A percentile compares a stretch with the other conserved stretches of the same genome.
These are phyloP conservation scores for Nothocercus nigrocapillus DNA, from an alignment of 2,113 vertebrate species.

Conservation along the genomic window DNA sequence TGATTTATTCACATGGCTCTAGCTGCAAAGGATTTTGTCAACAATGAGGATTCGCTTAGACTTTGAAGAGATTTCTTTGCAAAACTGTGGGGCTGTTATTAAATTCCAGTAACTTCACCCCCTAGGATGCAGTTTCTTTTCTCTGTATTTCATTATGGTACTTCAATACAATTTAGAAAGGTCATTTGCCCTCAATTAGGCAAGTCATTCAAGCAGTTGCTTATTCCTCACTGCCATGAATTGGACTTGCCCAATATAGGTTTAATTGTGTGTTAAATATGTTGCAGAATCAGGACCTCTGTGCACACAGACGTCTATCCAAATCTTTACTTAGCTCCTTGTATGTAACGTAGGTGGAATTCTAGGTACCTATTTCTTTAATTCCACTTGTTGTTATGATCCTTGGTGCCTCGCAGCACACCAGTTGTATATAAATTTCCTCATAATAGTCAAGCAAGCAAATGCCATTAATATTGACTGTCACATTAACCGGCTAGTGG, in stretches of 20 bases:
- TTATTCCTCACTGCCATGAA: background rate
- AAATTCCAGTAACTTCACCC: background rate
- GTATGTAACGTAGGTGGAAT: fast-evolving
- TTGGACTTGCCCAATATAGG: background rate
- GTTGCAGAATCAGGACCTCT: conserved; percentile 37
- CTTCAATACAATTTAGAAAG: conserved; percentile 60
- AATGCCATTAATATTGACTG: background rate
- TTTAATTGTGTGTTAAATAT: conserved; percentile 35
- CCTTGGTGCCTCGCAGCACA: fast-evolving
- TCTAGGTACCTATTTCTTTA: background rate
- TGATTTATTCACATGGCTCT: background rate
- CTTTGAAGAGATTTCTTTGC: background rate
- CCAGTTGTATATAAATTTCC: background rate
- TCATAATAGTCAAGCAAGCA: background rate
- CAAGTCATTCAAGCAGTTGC: conserved; percentile 44
- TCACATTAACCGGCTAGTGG: fast-evolving
- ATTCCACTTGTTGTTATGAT: background rate
- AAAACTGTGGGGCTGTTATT: background rate
- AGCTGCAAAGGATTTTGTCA: background rate
- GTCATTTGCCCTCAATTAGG: conserved; percentile 60
- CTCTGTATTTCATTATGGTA: conserved; percentile 38
- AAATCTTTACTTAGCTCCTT: background rate
- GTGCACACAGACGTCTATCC: background rate
- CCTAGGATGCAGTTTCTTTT: conserved; percentile 11
- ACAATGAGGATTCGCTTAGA: background rate